These are phyloP conservation scores for Fulmarus glacialis DNA, from an alignment of 2,113 vertebrate genomes.

Conservation along the genomic window DNA sequence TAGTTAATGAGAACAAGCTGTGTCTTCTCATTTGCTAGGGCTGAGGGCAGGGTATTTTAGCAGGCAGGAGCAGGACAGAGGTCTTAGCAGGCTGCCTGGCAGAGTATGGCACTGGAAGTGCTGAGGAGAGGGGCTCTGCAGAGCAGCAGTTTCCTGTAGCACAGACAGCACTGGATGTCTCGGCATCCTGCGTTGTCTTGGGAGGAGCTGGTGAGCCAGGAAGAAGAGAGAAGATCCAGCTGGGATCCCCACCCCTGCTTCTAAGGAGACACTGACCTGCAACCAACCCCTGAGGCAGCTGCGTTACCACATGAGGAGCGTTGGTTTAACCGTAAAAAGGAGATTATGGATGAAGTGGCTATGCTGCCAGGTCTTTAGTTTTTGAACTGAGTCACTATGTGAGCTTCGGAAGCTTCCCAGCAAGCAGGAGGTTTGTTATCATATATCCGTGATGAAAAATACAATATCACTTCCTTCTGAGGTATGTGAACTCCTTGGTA, in stretches of 20 bases:
- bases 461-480: not conserved
- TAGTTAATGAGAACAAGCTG: not conserved
- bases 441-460: not conserved
- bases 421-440: not conserved
- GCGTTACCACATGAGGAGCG: accelerated
- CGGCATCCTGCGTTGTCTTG: accelerated
- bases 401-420: not conserved
- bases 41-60: not conserved
- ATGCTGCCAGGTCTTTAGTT: not conserved
- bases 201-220: not conserved
- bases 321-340: not conserved
- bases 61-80: not conserved
- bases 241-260: not conserved
- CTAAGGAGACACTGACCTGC: not conserved
- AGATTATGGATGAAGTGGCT: not conserved
- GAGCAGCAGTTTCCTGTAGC: not conserved
- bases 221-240: not conserved
- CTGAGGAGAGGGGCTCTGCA: accelerated
- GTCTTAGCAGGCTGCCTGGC: accelerated
- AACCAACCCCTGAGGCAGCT: not conserved
- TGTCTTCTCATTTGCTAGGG: not conserved
- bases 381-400: not conserved
- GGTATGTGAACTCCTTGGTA: not conserved
- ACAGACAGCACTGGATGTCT: accelerated
- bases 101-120: accelerated